Base-by-base conservation (phyloP, 2,113 vertebrate genomes). In the Podarcis cretensis region DNA sequence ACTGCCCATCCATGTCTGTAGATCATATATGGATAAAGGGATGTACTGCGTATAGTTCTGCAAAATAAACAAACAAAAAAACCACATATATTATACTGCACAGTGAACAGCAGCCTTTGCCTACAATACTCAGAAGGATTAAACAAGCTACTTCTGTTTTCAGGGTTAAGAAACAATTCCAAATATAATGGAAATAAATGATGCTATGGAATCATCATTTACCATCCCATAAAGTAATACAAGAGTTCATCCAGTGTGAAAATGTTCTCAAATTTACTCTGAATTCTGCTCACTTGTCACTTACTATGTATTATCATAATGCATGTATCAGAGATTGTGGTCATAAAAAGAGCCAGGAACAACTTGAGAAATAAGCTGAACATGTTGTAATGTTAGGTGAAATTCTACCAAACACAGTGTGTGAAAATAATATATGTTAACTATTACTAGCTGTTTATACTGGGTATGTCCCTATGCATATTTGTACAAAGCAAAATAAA, bases 21-120 rank as follows among this genome's bases (percentile, higher is more conserved):
- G 98, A 97, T 99, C 99, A 1, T 99, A 99, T 73, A 99, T 98
- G 83, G 99, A 99, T 79, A 99, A 97, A 0, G 99, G 99, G 96
- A 99, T 99, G 95, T 99, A 99, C 97, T 99, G 99, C 2, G 99
- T 99, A 90, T 99, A 99, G 97, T 99, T 99, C 99, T 99, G 93
- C 4, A 93, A 92, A 40, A 84, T 79, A n/a, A 83, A 86, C 20
- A 79, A 83, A 10, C 9, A 54, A 54, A 83, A 59, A 20, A 69
- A 9, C 43, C 43, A n/a, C 0, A 12, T 27, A 75, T 5, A 32
- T 90, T 63, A 93, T 1, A 84, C 10, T 1, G 71, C 76, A 5
- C 32, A 91, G 0, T 1, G n/a, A 59, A 68, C 6, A 69, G 79
- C 18, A 69, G 32, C 27, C 69, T 63, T 85, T 66, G 40, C 18